Conservation (phyloP, 2,888 invertebrate species). For the Dione juno region DNA sequence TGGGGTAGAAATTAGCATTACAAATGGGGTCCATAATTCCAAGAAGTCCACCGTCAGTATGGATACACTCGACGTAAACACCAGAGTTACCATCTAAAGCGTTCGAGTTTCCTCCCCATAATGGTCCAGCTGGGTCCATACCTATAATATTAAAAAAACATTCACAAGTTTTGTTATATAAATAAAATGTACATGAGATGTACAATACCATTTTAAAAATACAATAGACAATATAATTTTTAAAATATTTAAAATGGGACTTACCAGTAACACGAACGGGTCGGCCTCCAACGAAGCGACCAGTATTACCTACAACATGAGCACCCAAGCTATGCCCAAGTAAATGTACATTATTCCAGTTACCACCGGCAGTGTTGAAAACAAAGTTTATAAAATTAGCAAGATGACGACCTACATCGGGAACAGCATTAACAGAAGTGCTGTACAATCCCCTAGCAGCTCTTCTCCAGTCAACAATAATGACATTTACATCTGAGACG, state of each 20-base stretch:
- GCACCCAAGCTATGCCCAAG: conserved; percentile 67
- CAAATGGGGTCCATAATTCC: conserved; percentile 56
- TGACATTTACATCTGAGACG: conserved; percentile 57
- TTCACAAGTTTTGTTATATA: too few relatives aligned
- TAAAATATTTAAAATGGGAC: too few relatives aligned
- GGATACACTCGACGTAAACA: conserved; percentile 58
- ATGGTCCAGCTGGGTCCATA: conserved; percentile 60
- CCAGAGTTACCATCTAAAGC: conserved; percentile 51
- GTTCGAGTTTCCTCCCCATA: conserved; percentile 51
- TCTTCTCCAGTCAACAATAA: conserved; percentile 65
- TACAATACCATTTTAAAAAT: too few relatives aligned
- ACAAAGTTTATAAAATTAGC: conserved; percentile 67
- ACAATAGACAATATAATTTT: too few relatives aligned
- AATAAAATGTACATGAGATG: too few relatives aligned
- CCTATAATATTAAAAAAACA: conserved; percentile 46
- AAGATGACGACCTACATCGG: conserved; percentile 59
- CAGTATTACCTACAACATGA: conserved; percentile 67
- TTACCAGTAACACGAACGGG: conserved; percentile 36
- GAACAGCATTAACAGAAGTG: conserved; percentile 56
- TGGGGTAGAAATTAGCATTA: conserved; percentile 58
- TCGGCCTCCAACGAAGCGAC: conserved; percentile 56
- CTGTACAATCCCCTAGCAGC: conserved; percentile 56
- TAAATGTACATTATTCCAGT: conserved; percentile 65
- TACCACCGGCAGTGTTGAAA: conserved; percentile 60
- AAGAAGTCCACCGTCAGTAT: conserved; percentile 56